Evolutionary conservation across 1,140 invertebrate species (phyloP).

Genomic region (Zophobas atratus): DNA sequence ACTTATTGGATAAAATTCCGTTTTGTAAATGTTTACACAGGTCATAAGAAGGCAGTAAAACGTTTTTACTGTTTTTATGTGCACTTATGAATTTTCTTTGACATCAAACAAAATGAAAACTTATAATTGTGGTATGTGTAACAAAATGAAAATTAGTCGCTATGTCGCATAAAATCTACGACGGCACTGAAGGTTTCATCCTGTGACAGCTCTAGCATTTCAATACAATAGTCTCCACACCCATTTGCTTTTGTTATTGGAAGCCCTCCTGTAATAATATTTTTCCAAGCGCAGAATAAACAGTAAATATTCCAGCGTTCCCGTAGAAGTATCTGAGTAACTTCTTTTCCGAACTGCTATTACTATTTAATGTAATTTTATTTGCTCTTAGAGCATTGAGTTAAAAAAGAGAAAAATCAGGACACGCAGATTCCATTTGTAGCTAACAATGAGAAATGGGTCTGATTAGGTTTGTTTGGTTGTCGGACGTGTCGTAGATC

Average conservation of each 20-base stretch:
- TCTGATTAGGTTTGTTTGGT: slow-evolving; percentile 58
- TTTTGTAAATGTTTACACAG: too few species aligned
- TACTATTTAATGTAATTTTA: slow-evolving; percentile 41
- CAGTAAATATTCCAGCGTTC: slow-evolving; percentile 42
- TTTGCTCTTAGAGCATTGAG: slow-evolving; percentile 6
- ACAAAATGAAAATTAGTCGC: too few species aligned
- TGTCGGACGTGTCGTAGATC: slow-evolving; percentile 54
- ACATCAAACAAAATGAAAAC: too few species aligned
- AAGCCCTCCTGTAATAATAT: slow-evolving; percentile 32
- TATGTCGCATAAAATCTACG: too few species aligned
- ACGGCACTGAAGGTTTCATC: not conserved
- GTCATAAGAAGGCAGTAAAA: too few species aligned
- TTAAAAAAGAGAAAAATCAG: slow-evolving; percentile 49
- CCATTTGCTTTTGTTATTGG: slow-evolving; percentile 38
- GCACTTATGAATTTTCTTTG: too few species aligned
- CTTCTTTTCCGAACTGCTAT: slow-evolving; percentile 14
- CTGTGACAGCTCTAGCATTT: not conserved
- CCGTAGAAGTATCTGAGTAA: slow-evolving; percentile 21
- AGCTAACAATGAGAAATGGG: slow-evolving; percentile 57
- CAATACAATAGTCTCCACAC: slow-evolving; percentile 28
- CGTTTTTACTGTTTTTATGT: too few species aligned
- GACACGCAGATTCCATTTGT: slow-evolving; percentile 48
- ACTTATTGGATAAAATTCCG: too few species aligned
- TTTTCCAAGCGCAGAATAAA: slow-evolving; percentile 37
- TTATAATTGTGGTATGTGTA: too few species aligned